Evolutionary conservation across 2,888 invertebrate species (phyloP).

Genomic region (Malthinus seriepunctatus): DNA sequence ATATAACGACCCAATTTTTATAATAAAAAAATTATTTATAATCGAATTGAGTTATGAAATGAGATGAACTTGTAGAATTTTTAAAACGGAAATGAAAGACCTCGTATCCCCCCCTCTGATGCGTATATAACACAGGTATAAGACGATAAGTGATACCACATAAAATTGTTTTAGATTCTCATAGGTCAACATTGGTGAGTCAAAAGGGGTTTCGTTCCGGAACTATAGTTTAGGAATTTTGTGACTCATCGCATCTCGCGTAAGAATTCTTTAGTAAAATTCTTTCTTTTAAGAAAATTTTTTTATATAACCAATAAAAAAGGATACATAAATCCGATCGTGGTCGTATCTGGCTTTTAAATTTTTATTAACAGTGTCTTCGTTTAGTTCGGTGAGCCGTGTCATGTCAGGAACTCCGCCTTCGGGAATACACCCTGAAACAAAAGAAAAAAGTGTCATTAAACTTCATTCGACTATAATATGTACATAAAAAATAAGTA

Average conservation of each 20-base stretch:
- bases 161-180: neutral
- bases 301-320: constrained; percentile 49
- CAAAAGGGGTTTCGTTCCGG: constrained; percentile 2
- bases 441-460: constrained; percentile 19
- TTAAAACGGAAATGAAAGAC: too few species aligned
- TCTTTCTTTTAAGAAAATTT: too few species aligned
- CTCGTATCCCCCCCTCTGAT: too few species aligned
- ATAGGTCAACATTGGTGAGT: constrained; percentile 1
- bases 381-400: constrained; percentile 86
- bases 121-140: too few species aligned
- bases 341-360: constrained; percentile 78
- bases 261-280: too few species aligned
- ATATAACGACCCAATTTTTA: constrained; percentile 6
- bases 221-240: neutral
- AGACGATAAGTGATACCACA: too few species aligned
- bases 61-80: too few species aligned
- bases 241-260: constrained; percentile 2
- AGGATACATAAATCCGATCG: constrained; percentile 92
- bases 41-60: too few species aligned
- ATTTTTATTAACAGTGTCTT: constrained; percentile 86
- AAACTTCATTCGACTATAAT: too few species aligned
- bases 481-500: too few species aligned
- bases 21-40: too few species aligned
- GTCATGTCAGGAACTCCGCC: constrained; percentile 92
- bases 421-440: constrained; percentile 61